These are phyloP conservation scores for Atta colombica DNA, from an alignment of 1,140 invertebrate species.

Conservation along the genomic window DNA sequence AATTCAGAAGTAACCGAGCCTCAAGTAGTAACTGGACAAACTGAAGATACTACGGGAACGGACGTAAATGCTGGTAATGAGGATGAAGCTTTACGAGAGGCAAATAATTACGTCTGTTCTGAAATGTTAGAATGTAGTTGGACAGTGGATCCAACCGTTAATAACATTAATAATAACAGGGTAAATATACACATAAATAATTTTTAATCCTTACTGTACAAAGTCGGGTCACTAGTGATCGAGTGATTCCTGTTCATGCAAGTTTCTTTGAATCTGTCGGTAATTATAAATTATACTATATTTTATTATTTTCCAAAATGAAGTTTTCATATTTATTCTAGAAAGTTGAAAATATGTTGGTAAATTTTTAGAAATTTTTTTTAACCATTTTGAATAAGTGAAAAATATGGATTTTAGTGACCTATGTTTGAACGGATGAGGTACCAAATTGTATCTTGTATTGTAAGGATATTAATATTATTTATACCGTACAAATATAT, in stretches of 20 bases:
- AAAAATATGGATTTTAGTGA: too few species aligned
- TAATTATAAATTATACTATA: too few species aligned
- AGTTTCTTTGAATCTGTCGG: too few species aligned
- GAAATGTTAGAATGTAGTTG: constrained; percentile 86
- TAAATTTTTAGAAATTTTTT: too few species aligned
- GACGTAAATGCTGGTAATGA: constrained; percentile 80
- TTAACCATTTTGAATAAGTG: too few species aligned
- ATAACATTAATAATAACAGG: constrained; percentile 78
- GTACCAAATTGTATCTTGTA: too few species aligned
- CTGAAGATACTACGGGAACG: constrained; percentile 76
- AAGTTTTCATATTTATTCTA: too few species aligned
- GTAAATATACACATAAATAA: constrained; percentile 65
- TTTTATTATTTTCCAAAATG: too few species aligned
- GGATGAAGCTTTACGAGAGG: constrained; percentile 85
- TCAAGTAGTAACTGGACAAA: constrained; percentile 68
- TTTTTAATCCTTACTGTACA: background rate
- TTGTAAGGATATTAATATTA: background rate
- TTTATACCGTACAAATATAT: background rate
- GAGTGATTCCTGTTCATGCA: too few species aligned
- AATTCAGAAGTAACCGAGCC: constrained; percentile 78
- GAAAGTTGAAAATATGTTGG: too few species aligned
- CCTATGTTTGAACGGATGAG: too few species aligned
- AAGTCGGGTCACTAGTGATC: too few species aligned
- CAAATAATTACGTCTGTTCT: constrained; percentile 86
- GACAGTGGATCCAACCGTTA: constrained; percentile 83